These are phyloP conservation scores for Arctocebus calabarensis DNA, from an alignment of 2,797 vertebrate species.

Conservation along the genomic window DNA sequence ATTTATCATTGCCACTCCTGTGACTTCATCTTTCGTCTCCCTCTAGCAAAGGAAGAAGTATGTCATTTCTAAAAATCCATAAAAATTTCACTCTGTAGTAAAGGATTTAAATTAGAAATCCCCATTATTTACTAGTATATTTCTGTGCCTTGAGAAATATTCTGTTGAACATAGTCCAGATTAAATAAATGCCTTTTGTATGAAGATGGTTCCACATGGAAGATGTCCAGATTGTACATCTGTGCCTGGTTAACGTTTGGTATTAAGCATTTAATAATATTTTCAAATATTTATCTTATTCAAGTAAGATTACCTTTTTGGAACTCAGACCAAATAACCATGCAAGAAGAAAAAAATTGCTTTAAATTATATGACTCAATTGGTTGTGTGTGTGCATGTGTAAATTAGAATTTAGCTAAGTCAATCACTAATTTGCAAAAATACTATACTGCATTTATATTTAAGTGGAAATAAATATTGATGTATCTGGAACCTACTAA, in stretches of 20 bases:
- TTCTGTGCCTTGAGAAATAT: conserved; percentile 32
- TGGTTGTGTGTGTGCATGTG: neutral
- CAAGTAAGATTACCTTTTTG: conserved; percentile 48
- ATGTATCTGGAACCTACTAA: neutral
- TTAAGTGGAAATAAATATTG: conserved; percentile 9
- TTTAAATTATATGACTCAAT: neutral
- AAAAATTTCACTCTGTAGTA: neutral
- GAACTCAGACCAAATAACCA: neutral
- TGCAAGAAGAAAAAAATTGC: neutral
- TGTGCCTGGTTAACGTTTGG: conserved; percentile 38
- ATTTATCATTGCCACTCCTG: neutral
- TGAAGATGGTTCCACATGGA: neutral
- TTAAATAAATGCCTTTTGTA: conserved; percentile 7
- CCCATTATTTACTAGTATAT: neutral
- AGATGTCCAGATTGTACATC: conserved; percentile 23
- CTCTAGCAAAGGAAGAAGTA: neutral
- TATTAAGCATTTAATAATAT: conserved; percentile 62
- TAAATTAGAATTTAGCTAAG: conserved; percentile 30
- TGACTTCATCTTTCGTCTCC: neutral
- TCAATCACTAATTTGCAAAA: neutral
- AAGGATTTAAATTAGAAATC: conserved; percentile 28
- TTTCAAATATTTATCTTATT: conserved; percentile 37
- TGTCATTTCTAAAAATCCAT: conserved; percentile 1
- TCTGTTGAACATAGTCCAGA: neutral
- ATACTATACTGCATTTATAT: neutral